These are phyloP conservation scores for Stictocephala bisonia DNA, from an alignment of 2,888 invertebrate species.

Conservation along the genomic window DNA sequence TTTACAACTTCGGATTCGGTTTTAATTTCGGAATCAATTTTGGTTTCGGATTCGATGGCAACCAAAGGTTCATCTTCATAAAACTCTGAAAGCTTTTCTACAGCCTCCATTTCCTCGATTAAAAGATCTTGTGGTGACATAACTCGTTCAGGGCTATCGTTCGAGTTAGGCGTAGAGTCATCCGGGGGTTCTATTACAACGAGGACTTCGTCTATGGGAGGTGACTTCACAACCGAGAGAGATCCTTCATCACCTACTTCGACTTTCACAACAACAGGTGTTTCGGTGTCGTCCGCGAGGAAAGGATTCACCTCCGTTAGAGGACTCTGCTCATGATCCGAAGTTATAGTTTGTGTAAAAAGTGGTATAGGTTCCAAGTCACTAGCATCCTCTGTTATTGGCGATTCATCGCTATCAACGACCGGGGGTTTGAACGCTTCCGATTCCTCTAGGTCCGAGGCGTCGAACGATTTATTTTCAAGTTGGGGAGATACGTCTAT, in stretches of 20 bases:
- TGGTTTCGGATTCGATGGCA: constrained; percentile 1
- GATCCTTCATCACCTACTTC: constrained; percentile 6
- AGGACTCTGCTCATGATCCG: constrained; percentile 33
- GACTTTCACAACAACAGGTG: neutral
- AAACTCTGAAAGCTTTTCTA: too few relatives aligned
- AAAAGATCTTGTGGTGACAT: neutral
- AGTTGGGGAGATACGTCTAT: neutral
- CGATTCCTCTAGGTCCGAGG: constrained; percentile 7
- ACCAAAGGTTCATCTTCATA: neutral
- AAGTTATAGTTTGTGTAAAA: constrained; percentile 34
- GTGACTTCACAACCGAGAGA: constrained; percentile 51
- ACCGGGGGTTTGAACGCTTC: neutral
- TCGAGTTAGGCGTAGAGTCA: constrained; percentile 47
- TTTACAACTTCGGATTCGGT: constrained; percentile 3
- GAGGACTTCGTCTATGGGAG: constrained; percentile 31
- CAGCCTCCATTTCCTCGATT: constrained; percentile 4
- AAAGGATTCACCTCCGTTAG: constrained; percentile 15
- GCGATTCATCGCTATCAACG: constrained; percentile 17
- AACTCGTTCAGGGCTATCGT: constrained; percentile 19
- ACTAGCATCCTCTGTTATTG: constrained; percentile 16
- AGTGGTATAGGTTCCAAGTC: constrained; percentile 23
- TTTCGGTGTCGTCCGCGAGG: constrained; percentile 21
- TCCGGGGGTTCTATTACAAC: constrained; percentile 49
- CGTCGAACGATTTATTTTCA: constrained; percentile 11
- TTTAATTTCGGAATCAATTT: constrained; percentile 14